Percentiles rank a stretch among this genome's conserved stretches.
These are phyloP conservation scores for Pseudopodoces humilis DNA, from an alignment of 2,113 vertebrate genomes.

Conservation along the genomic window DNA sequence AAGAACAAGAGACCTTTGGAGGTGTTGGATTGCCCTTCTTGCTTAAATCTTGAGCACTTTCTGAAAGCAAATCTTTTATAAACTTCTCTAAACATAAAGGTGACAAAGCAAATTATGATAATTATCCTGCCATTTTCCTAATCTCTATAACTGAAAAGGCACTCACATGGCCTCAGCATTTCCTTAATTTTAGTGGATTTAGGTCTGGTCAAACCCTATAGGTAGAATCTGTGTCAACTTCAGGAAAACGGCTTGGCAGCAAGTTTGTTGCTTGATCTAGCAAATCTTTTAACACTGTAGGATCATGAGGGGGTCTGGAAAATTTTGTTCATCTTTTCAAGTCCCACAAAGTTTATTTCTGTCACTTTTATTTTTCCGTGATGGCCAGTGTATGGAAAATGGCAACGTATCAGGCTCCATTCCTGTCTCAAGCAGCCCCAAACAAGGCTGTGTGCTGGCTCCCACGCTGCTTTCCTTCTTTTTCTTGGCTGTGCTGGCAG, in stretches of 20 bases:
- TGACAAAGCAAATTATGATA: not conserved
- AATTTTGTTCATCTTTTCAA: conserved; percentile 35
- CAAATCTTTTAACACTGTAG: not conserved
- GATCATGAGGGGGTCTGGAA: conserved; percentile 25
- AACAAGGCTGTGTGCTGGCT: conserved; percentile 50
- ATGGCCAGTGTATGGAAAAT: conserved; percentile 54
- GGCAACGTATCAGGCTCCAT: conserved; percentile 31
- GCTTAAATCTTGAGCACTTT: not conserved
- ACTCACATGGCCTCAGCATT: not conserved
- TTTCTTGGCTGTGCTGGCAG: conserved; percentile 48
- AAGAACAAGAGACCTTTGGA: not conserved
- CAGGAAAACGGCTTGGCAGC: not conserved
- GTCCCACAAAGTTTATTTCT: conserved; percentile 54
- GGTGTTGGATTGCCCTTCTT: not conserved
- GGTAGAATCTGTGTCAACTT: not conserved
- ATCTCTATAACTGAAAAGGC: not conserved
- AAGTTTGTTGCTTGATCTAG: not conserved
- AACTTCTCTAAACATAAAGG: not conserved
- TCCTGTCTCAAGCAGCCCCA: conserved; percentile 36
- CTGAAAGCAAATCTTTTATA: not conserved
- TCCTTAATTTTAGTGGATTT: not conserved
- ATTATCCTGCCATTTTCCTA: not conserved
- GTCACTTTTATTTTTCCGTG: conserved; percentile 36
- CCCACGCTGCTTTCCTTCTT: conserved; percentile 62
- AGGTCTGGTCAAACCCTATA: not conserved